Conservation (phyloP, 2,888 invertebrate genomes). For the Agapostemon virescens region DNA sequence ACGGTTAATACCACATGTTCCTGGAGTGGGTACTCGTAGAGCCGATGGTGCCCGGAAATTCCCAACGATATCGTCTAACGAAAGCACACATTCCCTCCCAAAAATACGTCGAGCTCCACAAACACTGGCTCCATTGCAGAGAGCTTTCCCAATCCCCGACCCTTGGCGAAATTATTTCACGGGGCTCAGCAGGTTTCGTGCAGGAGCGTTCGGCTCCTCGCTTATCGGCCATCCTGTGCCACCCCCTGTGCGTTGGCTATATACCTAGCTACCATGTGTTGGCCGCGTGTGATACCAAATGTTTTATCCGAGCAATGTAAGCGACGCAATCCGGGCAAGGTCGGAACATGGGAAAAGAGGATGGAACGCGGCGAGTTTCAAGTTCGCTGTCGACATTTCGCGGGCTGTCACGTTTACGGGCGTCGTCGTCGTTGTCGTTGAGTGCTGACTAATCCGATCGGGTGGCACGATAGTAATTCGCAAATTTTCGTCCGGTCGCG, state of each 20-base stretch:
- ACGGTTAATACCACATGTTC: neutral
- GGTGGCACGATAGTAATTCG: constrained; percentile 33
- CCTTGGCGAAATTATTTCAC: constrained; percentile 30
- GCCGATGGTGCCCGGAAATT: neutral
- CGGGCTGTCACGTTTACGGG: constrained; percentile 25
- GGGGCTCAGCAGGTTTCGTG: constrained; percentile 27
- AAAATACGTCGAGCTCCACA: constrained; percentile 9
- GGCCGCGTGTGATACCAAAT: neutral
- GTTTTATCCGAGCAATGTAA: constrained; percentile 23
- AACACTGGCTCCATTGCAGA: neutral
- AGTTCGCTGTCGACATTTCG: constrained; percentile 33
- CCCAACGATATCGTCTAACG: constrained; percentile 11
- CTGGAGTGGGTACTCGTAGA: neutral
- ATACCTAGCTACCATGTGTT: neutral
- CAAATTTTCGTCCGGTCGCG: constrained; percentile 43
- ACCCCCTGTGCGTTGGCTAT: neutral
- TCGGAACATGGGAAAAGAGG: constrained; percentile 13
- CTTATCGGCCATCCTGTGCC: constrained; percentile 34
- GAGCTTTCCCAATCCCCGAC: neutral
- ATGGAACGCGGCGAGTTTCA: constrained; percentile 9
- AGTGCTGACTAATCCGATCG: constrained; percentile 40
- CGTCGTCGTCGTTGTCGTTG: neutral
- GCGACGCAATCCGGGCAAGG: constrained; percentile 3
- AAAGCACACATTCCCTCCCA: neutral
- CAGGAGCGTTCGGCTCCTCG: constrained; percentile 21